Evolutionary conservation across 2,888 invertebrate genomes (phyloP).

Genomic region (Ectropis crepuscularia): DNA sequence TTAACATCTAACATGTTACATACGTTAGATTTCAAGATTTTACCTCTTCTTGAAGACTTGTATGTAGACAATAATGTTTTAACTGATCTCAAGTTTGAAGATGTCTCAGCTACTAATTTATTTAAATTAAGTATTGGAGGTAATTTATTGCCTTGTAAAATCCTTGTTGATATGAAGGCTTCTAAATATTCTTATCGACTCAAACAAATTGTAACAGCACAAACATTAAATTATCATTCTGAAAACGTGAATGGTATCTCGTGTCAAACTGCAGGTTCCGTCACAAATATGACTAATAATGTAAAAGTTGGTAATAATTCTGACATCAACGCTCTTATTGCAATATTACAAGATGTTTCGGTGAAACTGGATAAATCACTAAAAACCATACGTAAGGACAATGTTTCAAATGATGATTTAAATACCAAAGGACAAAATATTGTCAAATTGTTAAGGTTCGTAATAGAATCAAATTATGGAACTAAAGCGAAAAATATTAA

Average conservation of each 20-base stretch:
- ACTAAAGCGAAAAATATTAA: constrained; percentile 17
- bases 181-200: constrained; percentile 27
- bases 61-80: constrained; percentile 41
- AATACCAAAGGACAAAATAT: constrained; percentile 15
- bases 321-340: constrained; percentile 23
- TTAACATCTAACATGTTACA: constrained; percentile 39
- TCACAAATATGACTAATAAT: constrained; percentile 17
- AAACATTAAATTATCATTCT: constrained; percentile 28
- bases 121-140: constrained; percentile 40
- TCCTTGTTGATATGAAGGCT: constrained; percentile 36
- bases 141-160: constrained; percentile 41
- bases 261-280: no score
- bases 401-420: constrained; percentile 14
- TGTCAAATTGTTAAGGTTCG: constrained; percentile 16
- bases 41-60: constrained; percentile 31
- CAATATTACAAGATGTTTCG: constrained; percentile 30
- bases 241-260: constrained; percentile 42
- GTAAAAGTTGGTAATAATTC: constrained; percentile 19
- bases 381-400: constrained; percentile 24
- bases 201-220: constrained; percentile 27
- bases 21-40: constrained; percentile 37
- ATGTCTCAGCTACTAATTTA: constrained; percentile 32
- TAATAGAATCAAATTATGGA: constrained; percentile 26
- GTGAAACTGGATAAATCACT: constrained; percentile 26
- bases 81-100: constrained; percentile 30